Evolutionary conservation across 2,888 invertebrate genomes (phyloP).

Genomic region (Dolomedes plantarius): DNA sequence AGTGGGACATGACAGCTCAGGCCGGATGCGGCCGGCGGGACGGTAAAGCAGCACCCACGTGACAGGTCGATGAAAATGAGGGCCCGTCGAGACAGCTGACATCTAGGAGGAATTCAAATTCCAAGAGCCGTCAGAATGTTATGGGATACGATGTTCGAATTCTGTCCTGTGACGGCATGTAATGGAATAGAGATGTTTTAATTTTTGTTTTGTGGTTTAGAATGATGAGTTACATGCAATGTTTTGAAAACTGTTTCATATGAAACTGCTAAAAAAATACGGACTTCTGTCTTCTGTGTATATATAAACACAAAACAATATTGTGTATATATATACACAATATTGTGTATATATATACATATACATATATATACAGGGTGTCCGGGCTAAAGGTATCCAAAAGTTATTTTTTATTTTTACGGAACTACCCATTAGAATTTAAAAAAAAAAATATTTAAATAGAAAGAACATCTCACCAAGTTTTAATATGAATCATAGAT

Average conservation of each 20-base stretch:
- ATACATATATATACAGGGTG: too few relatives aligned
- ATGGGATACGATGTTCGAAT: background rate
- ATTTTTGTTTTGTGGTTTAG: background rate
- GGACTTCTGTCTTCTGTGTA: too few relatives aligned
- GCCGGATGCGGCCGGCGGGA: background rate
- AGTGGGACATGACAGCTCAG: constrained; percentile 1
- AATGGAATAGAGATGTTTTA: background rate
- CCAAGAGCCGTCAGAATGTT: constrained; percentile 4
- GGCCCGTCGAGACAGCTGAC: background rate
- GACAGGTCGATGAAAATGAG: background rate
- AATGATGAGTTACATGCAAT: background rate
- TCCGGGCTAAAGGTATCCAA: too few relatives aligned
- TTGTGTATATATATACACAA: too few relatives aligned
- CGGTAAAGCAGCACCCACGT: constrained; percentile 1
- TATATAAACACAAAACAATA: too few relatives aligned
- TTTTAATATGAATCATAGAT: too few relatives aligned
- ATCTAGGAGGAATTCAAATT: background rate
- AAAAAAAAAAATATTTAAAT: too few relatives aligned
- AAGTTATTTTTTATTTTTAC: too few relatives aligned
- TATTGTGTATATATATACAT: too few relatives aligned
- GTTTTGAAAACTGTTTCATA: background rate
- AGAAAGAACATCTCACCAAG: too few relatives aligned
- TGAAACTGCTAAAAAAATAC: background rate
- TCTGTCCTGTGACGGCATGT: background rate
- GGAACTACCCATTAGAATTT: too few relatives aligned